These are phyloP conservation scores for Nasonia vitripennis DNA, from an alignment of 1,140 invertebrate genomes.

Conservation along the genomic window DNA sequence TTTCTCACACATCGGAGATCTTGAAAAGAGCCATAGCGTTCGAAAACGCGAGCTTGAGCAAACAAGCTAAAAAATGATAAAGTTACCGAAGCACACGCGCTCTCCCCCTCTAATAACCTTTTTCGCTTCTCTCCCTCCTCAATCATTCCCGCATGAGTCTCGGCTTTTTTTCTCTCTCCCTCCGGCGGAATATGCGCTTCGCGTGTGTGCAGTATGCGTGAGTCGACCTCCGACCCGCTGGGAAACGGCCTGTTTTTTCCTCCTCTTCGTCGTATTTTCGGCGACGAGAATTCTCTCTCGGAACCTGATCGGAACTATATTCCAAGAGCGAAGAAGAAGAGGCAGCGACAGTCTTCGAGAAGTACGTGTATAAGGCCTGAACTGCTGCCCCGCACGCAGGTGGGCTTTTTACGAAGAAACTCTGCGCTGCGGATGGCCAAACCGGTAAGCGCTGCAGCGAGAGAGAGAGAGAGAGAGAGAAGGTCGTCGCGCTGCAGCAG, in stretches of 20 bases:
- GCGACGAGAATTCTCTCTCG: not conserved
- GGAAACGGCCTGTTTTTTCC: slow-evolving; percentile 61
- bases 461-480: not conserved
- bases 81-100: not conserved
- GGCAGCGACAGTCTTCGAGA: not conserved
- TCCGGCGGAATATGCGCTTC: slow-evolving; percentile 34
- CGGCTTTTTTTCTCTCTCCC: slow-evolving; percentile 33
- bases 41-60: not conserved
- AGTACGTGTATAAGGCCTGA: not conserved
- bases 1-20: too few species aligned
- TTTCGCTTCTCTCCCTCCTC: slow-evolving; percentile 43
- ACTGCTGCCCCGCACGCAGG: slow-evolving; percentile 32
- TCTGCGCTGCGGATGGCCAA: not conserved
- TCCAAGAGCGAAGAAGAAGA: not conserved
- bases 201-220: slow-evolving; percentile 56
- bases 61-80: too few species aligned
- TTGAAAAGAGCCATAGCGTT: too few species aligned
- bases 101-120: slow-evolving; percentile 40
- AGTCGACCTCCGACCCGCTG: slow-evolving; percentile 66
- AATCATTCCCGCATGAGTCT: slow-evolving; percentile 55
- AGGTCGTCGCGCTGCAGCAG: not conserved
- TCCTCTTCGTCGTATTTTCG: slow-evolving; percentile 26
- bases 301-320: slow-evolving; percentile 10
- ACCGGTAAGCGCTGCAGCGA: not conserved
- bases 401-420: slow-evolving; percentile 13